phyloP scores from a whole-genome alignment of 30 jellyfish, hydroid and myxozoan species.

The Cassiopea andromeda region DNA sequence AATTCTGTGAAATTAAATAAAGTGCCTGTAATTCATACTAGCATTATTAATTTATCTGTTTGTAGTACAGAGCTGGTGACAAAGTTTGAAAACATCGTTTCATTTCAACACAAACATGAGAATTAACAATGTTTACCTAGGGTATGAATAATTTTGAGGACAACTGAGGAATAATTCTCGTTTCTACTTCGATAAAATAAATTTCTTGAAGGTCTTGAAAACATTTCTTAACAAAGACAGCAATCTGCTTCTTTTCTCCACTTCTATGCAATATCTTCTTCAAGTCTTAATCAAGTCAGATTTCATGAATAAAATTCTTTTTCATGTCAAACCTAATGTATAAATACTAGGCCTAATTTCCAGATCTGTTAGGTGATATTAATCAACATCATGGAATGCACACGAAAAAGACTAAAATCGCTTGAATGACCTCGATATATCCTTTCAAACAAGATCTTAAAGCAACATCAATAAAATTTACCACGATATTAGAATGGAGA shows the following conservation, averaged over 20 bases:
- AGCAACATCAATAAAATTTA: neutral
- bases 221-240: too few species aligned
- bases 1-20: too few species aligned
- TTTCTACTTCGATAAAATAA: neutral
- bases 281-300: neutral
- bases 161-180: too few species aligned
- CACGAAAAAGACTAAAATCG: neutral
- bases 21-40: neutral
- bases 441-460: neutral
- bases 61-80: neutral
- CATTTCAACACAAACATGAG: neutral
- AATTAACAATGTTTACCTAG: neutral
- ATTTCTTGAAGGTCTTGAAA: neutral
- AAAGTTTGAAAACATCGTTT: neutral
- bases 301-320: neutral
- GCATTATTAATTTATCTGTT: neutral
- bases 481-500: conserved; percentile 40
- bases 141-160: conserved; percentile 29
- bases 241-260: too few species aligned
- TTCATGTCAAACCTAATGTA: neutral
- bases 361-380: neutral
- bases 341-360: neutral
- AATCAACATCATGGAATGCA: too few species aligned
- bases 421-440: neutral
- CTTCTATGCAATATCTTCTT: too few species aligned